phyloP scores from a whole-genome alignment of 2,888 invertebrate species.

The Leuctra nigra region DNA sequence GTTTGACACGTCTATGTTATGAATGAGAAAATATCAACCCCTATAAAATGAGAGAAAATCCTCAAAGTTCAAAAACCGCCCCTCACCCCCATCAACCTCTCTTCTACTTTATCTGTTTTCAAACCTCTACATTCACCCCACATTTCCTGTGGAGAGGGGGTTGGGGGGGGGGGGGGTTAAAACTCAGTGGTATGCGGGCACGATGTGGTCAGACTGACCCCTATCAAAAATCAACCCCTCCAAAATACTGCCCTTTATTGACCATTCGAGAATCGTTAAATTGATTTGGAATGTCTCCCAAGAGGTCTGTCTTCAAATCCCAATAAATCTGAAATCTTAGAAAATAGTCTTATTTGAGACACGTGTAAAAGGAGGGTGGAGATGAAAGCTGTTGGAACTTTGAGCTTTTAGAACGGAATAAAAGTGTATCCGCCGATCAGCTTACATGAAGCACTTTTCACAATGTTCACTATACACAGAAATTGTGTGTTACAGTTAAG shows the following conservation, averaged over 20 bases:
- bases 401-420: too few relatives aligned
- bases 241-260: constrained; percentile 10
- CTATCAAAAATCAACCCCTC: neutral
- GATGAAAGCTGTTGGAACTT: too few relatives aligned
- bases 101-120: constrained; percentile 11
- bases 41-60: constrained; percentile 11
- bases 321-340: neutral
- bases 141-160: too few relatives aligned
- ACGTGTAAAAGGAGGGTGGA: too few relatives aligned
- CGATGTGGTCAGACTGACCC: neutral
- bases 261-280: constrained; percentile 13
- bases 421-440: too few relatives aligned
- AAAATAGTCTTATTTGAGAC: too few relatives aligned
- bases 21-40: constrained; percentile 16
- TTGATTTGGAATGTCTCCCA: constrained; percentile 8
- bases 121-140: neutral
- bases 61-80: constrained; percentile 12
- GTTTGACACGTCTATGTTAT: constrained; percentile 4
- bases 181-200: constrained; percentile 1
- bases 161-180: neutral
- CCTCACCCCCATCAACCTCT: too few relatives aligned
- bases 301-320: constrained; percentile 3
- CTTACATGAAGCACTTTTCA: too few relatives aligned
- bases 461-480: too few relatives aligned
- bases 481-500: too few relatives aligned